Evolutionary conservation across 2,888 invertebrate species (phyloP), one percentile per base, ranked within the genome.

Genomic region (Pemphredon lugubris): DNA sequence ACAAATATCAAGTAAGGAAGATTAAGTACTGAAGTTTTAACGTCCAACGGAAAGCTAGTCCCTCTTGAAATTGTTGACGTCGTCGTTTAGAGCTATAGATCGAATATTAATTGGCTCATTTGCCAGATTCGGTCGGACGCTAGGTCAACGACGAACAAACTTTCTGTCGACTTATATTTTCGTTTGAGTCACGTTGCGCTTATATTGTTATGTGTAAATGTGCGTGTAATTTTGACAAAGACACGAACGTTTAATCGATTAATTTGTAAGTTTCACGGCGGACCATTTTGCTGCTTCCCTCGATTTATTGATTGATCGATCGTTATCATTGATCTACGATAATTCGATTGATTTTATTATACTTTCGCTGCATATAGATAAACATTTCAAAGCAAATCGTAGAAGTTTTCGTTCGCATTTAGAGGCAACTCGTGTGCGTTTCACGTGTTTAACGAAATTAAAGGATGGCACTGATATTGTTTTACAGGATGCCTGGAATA

Each of bases 401-500:
- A 73, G 70, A 72, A 13, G 26, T 79, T 75, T 79, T 74, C 55
- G 67, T 79, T 76, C 61, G 60, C 73, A 71, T 73, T 79, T 79
- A 79, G 64, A 76, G 67, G 60, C 60, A 76, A 57, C 37, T 69
- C 48, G 60, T 30, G 58, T 65, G 59, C 67, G 50, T 66, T 37
- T 58, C 21, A 39, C 67, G 40, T 64, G n/a, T 34, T 54, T 40
- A 21, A 64, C 34, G 48, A 58, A 58, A 67, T 71, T 75, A 57
- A 79, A 73, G 39, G 71, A 58, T 34, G 58, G 71, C 66, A 77
- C 42, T 80, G 65, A 71, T 80, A 73, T 75, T 77, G 37, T 80
- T 79, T 80, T 80, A 57, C 80, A 80, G 80, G 73, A 75, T 79
- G 66, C 75, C 79, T 71, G 80, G 68, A 79, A 77, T 80, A 80